Conservation (phyloP, 2,113 vertebrate species). For the Nothoprocta pentlandii region DNA sequence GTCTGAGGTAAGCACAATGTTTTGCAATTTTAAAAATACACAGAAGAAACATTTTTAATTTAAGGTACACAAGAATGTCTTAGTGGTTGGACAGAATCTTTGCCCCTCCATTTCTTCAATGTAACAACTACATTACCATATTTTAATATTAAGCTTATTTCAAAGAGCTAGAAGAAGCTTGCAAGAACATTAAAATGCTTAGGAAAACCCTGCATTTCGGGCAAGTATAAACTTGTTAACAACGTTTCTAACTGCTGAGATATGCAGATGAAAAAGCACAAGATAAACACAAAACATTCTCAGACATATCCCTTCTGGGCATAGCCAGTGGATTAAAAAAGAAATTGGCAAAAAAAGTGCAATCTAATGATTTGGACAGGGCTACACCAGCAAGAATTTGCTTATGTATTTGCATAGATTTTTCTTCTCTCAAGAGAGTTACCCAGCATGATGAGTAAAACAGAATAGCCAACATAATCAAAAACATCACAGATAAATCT, state of each 20-base stretch:
- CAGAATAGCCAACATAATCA: not conserved
- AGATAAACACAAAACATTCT: slow-evolving; percentile 26
- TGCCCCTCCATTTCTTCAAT: not conserved
- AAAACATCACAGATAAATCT: not conserved
- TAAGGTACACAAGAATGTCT: not conserved
- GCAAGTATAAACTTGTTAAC: not conserved
- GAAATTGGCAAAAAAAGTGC: not conserved
- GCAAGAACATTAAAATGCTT: not conserved
- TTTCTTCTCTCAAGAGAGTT: not conserved
- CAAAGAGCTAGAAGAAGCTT: not conserved
- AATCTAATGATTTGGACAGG: not conserved
- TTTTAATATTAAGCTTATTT: not conserved
- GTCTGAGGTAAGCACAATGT: not conserved
- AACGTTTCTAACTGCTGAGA: slow-evolving; percentile 8
- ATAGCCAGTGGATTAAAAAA: not conserved
- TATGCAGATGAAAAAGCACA: slow-evolving; percentile 11
- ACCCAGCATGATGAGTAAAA: not conserved
- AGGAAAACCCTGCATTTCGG: not conserved
- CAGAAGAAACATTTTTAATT: not conserved
- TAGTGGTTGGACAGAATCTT: not conserved
- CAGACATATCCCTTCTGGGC: not conserved
- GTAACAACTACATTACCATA: not conserved
- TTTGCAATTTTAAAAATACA: not conserved
- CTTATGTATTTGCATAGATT: not conserved
- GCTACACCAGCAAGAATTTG: not conserved